Conservation (phyloP, 2,113 vertebrate genomes). For the Sporophila hypoxantha region DNA sequence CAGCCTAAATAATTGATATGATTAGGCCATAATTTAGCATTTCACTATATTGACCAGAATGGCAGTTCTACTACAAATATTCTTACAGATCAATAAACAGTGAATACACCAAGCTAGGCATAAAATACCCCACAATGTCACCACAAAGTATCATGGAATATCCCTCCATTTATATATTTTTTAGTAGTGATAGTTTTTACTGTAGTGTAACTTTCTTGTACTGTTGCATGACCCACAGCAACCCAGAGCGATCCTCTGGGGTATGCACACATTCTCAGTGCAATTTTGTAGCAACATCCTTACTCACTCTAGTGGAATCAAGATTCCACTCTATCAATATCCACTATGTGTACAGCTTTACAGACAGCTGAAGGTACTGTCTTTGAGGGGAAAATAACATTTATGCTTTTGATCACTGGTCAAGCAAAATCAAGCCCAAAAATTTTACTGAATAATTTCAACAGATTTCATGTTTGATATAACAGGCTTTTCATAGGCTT, state of each 20-base stretch:
- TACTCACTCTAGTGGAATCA: not conserved
- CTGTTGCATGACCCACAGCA: not conserved
- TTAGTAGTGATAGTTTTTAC: not conserved
- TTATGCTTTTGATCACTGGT: not conserved
- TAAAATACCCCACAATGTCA: not conserved
- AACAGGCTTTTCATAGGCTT: not conserved
- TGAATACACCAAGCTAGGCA: not conserved
- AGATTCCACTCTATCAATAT: not conserved
- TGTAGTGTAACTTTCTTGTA: not conserved
- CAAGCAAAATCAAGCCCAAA: not conserved
- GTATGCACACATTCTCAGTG: not conserved
- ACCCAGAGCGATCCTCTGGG: not conserved
- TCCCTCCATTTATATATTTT: not conserved
- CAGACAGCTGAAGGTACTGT: not conserved
- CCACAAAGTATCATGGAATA: not conserved
- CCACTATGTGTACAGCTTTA: not conserved
- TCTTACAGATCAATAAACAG: not conserved
- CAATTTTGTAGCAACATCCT: not conserved
- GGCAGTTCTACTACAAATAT: not conserved
- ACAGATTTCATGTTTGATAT: not conserved
- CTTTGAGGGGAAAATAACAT: not conserved
- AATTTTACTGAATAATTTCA: not conserved
- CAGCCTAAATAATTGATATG: not conserved
- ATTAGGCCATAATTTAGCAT: not conserved
- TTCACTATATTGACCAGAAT: not conserved